A percentile compares a stretch with the other conserved stretches of the same genome.
phyloP scores from a whole-genome alignment of 2,113 vertebrate genomes.

The Dendropsophus ebraccatus region DNA sequence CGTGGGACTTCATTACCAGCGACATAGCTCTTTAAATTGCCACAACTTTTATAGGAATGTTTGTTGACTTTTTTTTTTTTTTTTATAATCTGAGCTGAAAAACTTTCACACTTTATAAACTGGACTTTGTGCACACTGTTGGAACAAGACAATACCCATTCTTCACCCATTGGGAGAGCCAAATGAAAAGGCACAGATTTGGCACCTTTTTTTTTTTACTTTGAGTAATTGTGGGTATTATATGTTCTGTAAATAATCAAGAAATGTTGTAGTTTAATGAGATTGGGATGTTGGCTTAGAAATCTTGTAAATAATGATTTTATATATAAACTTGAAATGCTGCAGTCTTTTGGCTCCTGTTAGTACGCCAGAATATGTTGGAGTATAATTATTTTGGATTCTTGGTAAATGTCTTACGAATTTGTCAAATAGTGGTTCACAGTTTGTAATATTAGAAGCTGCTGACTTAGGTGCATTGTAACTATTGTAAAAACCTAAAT shows the following conservation, averaged over 20 bases:
- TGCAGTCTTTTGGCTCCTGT: slow-evolving; percentile 29
- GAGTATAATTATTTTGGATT: not conserved
- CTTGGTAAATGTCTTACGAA: not conserved
- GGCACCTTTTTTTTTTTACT: slow-evolving; percentile 9
- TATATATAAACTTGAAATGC: slow-evolving; percentile 41
- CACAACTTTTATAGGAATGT: slow-evolving; percentile 54
- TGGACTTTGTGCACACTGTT: slow-evolving; percentile 51
- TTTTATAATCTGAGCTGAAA: slow-evolving; percentile 59
- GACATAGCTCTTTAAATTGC: slow-evolving; percentile 28
- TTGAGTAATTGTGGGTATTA: slow-evolving; percentile 29
- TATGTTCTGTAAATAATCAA: slow-evolving; percentile 40
- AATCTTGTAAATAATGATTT: slow-evolving; percentile 51
- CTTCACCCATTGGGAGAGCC: slow-evolving; percentile 6
- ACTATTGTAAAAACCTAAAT: not conserved
- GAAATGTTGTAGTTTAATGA: not conserved
- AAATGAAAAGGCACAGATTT: slow-evolving; percentile 41
- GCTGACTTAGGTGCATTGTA: not conserved
- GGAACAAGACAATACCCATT: slow-evolving; percentile 36
- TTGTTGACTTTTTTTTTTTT: slow-evolving; percentile 58
- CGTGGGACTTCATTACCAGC: slow-evolving; percentile 41
- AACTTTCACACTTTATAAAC: slow-evolving; percentile 55
- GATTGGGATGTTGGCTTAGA: slow-evolving; percentile 24
- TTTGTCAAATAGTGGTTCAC: not conserved
- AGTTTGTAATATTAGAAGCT: not conserved
- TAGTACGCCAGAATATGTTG: not conserved